Evolutionary conservation across 1,140 invertebrate species (phyloP).

Genomic region (Pseudomyrmex gracilis): DNA sequence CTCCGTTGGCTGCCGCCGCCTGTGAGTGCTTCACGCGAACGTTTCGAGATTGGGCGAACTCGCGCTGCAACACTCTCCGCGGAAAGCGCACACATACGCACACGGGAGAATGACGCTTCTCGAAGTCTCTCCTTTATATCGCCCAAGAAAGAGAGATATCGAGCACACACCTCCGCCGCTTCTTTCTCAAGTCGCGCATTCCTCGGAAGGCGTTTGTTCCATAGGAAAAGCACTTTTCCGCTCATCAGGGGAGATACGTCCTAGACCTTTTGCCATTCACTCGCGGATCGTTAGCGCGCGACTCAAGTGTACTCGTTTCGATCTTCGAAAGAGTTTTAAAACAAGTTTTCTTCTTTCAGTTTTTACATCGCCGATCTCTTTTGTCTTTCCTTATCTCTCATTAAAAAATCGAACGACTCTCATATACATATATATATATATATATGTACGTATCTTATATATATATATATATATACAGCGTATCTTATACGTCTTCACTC

Average conservation of each 20-base stretch:
- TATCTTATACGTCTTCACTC: no score
- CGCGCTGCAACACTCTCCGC: slow-evolving; percentile 18
- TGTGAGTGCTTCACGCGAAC: slow-evolving; percentile 28
- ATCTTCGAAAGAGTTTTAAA: no score
- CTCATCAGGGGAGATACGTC: not conserved
- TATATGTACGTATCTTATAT: no score
- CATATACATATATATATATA: no score
- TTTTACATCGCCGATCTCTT: not conserved
- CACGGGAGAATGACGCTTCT: not conserved
- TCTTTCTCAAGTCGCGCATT: slow-evolving; percentile 36
- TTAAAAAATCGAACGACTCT: no score
- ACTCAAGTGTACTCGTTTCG: no score
- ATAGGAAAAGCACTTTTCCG: slow-evolving; percentile 24
- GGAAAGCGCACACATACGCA: not conserved
- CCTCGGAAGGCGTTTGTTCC: slow-evolving; percentile 25
- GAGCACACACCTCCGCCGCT: slow-evolving; percentile 1
- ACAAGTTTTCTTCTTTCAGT: not conserved
- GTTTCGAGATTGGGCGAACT: slow-evolving; percentile 38
- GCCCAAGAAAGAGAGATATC: slow-evolving; percentile 32
- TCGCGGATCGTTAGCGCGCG: slow-evolving; percentile 17
- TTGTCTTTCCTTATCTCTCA: no score
- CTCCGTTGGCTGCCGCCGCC: slow-evolving; percentile 54
- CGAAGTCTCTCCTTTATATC: not conserved
- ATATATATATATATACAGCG: no score
- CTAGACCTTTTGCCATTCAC: not conserved